Base-by-base conservation (phyloP, 2,797 vertebrate species). In the Lemur catta region DNA sequence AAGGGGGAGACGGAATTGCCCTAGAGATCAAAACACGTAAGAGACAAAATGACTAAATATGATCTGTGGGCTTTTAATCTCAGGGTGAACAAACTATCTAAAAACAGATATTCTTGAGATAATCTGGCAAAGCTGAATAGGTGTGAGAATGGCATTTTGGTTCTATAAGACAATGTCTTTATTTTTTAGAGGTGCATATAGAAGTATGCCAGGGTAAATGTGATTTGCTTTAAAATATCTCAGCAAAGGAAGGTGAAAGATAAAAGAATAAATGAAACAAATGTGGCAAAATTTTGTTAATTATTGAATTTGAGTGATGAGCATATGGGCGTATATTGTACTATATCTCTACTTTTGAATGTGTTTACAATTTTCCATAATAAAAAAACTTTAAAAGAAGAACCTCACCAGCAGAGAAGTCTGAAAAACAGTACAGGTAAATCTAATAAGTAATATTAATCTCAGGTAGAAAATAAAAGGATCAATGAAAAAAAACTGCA, bases 231-330 rank as follows among this genome's bases (percentile, higher is more conserved):
- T 93, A 95, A 93, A 89, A 84, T 75, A 95, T 33, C 6, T 74
- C 57, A 93, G 33, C 48, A 63, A 96, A 84, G 46, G 67, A 93
- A 87, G 15, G 48, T 89, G n/a, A 89, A 94, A 96, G 52, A 46
- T 41, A 93, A 94, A 91, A 33, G 20, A 50, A 59, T 57, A 87
- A 74, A 94, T 87, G 59, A 93, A 92, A 96, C n/a, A 72, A 93
- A 72, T 79, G 22, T 61, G 55, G 59, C 35, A 91, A 93, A 94
- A 63, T 61, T 20, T n/a, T 87, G 26, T 6, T 91, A 91, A 93
- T 6, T 79, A 46, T 0, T 71, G 33, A 93, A 84, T 65, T 33
- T 87, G 38, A 95, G 59, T 30, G n/a, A 90, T 33, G 24, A 46
- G 59, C 26, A 80, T 15, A 90, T 26, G 24, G 2, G 43, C 2